phyloP scores from a whole-genome alignment of 2,113 vertebrate species.

The Axis porcinus region DNA sequence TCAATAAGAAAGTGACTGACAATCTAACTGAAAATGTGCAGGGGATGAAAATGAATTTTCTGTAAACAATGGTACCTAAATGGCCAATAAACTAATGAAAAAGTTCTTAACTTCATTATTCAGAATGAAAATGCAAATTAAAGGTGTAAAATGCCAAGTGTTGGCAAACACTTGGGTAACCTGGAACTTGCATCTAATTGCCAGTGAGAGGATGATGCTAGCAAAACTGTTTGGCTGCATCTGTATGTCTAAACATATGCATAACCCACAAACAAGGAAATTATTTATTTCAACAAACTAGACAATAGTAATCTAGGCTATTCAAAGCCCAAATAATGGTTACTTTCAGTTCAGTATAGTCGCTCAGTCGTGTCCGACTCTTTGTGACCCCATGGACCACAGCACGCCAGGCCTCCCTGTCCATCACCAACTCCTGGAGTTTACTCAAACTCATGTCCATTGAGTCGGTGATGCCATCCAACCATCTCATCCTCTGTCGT shows the following conservation, averaged over 20 bases:
- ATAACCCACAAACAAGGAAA: background rate
- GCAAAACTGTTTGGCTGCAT: background rate
- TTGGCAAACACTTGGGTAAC: background rate
- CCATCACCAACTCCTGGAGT: background rate
- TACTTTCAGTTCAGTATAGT: background rate
- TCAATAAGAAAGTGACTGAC: background rate
- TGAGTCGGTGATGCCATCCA: background rate
- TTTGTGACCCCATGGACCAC: background rate
- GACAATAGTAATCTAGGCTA: background rate
- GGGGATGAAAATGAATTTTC: background rate
- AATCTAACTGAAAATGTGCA: background rate
- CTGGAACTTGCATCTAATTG: background rate
- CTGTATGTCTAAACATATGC: background rate
- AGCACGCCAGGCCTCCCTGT: background rate
- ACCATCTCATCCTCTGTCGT: background rate
- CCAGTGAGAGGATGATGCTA: background rate
- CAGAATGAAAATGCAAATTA: background rate
- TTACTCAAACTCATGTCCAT: background rate
- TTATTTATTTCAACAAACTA: background rate
- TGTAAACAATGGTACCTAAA: background rate
- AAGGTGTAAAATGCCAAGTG: background rate
- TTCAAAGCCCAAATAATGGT: background rate
- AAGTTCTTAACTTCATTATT: background rate
- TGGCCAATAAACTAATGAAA: background rate
- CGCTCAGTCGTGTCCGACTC: accelerated